Conservation (phyloP, 53 echinoderm and acorn worm species). For the Zoroaster sp. region DNA sequence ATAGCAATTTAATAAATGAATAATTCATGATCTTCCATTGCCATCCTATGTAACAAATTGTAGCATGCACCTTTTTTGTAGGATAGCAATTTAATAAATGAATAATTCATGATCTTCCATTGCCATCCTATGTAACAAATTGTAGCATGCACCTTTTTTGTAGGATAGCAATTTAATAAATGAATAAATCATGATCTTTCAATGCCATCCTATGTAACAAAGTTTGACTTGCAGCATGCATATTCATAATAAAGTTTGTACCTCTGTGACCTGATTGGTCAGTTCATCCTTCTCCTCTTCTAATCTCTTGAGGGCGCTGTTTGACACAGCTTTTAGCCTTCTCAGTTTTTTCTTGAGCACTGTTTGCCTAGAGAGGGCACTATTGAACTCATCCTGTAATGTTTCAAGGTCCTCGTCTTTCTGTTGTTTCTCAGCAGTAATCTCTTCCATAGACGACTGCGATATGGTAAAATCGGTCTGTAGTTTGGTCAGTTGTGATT, state of each 20-base stretch:
- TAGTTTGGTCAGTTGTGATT: constrained; percentile 3
- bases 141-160: too few relatives aligned
- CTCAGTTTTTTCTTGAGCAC: background rate
- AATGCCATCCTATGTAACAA: too few relatives aligned
- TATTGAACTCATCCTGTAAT: constrained; percentile 9
- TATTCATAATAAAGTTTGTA: constrained; percentile 19
- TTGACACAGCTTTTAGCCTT: constrained; percentile 5
- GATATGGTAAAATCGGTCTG: background rate
- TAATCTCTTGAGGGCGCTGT: constrained; percentile 17
- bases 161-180: too few relatives aligned
- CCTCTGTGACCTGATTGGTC: constrained; percentile 48
- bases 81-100: too few relatives aligned
- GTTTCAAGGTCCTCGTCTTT: background rate
- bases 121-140: too few relatives aligned
- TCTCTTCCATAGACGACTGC: constrained; percentile 9
- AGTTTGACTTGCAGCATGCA: too few relatives aligned
- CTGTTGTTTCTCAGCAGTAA: constrained; percentile 1
- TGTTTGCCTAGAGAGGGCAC: background rate
- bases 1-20: too few relatives aligned
- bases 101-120: too few relatives aligned
- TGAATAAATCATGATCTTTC: too few relatives aligned
- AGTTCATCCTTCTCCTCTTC: constrained; percentile 40
- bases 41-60: too few relatives aligned
- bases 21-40: too few relatives aligned
- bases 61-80: too few relatives aligned